These are phyloP conservation scores for Echinarachnius parma DNA, from an alignment of 53 echinoderm and acorn worm species.

Conservation along the genomic window DNA sequence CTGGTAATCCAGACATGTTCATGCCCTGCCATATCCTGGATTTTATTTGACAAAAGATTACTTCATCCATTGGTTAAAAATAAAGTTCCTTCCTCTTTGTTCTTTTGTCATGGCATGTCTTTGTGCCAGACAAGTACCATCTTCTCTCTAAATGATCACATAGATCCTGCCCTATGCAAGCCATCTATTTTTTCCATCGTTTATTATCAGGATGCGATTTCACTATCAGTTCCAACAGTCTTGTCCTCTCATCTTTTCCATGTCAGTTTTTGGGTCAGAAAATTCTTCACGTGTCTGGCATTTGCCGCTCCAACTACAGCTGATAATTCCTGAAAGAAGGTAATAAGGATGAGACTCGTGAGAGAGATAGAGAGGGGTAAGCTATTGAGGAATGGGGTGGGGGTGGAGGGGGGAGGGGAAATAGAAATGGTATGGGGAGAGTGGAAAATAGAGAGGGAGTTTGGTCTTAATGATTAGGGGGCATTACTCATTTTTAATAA, in stretches of 20 bases:
- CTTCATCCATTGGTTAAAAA: too few species aligned
- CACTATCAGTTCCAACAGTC: neutral
- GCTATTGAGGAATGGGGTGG: neutral
- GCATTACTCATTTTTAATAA: neutral
- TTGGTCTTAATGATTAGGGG: neutral
- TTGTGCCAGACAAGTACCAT: too few species aligned
- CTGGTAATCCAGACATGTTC: too few species aligned
- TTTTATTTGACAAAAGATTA: too few species aligned
- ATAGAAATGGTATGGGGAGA: neutral
- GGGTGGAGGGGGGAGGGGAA: neutral
- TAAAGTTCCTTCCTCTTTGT: too few species aligned
- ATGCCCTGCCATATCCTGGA: too few species aligned
- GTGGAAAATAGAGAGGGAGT: neutral
- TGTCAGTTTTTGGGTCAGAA: conserved; percentile 13
- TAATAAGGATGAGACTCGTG: neutral
- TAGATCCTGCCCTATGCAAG: too few species aligned
- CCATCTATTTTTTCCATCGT: too few species aligned
- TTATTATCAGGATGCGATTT: too few species aligned
- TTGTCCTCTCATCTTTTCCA: neutral
- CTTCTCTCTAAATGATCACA: too few species aligned
- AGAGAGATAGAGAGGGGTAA: neutral
- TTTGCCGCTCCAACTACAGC: conserved; percentile 27
- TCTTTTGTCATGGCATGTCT: too few species aligned
- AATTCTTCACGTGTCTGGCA: conserved; percentile 38
- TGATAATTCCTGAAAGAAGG: conserved; percentile 9